Conservation (phyloP, 1,140 invertebrate species). For the Sycobia sp. region DNA sequence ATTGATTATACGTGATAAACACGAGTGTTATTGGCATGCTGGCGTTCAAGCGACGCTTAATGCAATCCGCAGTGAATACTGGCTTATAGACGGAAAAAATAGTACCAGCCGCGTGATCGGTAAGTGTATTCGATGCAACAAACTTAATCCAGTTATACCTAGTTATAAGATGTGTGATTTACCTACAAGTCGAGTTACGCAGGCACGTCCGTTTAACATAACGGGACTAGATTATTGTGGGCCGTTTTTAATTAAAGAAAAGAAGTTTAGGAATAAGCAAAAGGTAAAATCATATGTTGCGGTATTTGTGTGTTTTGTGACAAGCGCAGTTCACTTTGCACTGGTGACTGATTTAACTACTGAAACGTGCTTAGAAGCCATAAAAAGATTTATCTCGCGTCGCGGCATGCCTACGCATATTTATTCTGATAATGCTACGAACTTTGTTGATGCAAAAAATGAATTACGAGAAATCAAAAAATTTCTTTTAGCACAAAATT, state of each 20-base stretch:
- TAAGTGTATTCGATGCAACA: background rate
- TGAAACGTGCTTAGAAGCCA: no score
- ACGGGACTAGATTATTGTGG: no score
- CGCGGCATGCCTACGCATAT: background rate
- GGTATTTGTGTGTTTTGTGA: no score
- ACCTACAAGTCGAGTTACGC: background rate
- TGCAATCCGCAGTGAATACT: background rate
- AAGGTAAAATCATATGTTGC: no score
- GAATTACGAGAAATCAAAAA: no score
- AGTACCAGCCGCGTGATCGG: background rate
- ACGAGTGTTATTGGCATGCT: background rate
- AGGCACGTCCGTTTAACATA: no score
- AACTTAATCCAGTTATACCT: background rate
- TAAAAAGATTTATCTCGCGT: no score
- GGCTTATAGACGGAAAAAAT: background rate
- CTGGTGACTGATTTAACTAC: background rate
- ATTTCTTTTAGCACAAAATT: background rate
- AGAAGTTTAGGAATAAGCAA: no score
- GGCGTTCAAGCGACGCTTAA: no score
- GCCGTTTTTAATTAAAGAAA: no score
- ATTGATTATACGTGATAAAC: background rate
- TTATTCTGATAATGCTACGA: constrained; percentile 13
- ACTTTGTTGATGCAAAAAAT: no score
- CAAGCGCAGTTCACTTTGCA: no score
- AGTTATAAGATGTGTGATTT: constrained; percentile 1